A percentile compares a stretch with the other conserved stretches of the same genome.
Conservation (phyloP, 1,140 invertebrate genomes). For the Branchinecta lynchi region DNA sequence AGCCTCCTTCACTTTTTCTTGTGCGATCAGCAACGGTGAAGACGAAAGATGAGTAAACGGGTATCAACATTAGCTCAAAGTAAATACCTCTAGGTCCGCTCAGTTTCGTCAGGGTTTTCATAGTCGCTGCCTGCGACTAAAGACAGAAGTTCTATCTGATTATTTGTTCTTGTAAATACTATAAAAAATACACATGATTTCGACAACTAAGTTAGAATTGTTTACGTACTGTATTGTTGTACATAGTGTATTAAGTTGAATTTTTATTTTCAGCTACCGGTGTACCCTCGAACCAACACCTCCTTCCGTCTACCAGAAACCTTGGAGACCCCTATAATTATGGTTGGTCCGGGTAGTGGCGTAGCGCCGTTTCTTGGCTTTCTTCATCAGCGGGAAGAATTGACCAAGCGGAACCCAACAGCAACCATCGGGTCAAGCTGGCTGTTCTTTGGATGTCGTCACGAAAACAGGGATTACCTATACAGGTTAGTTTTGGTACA, state of each 20-base stretch:
- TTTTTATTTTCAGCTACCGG: conserved; percentile 30
- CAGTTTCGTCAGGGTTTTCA: no score
- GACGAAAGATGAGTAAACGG: no score
- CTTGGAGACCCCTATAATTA: conserved; percentile 43
- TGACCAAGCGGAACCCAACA: conserved; percentile 25
- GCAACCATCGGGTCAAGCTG: conserved; percentile 34
- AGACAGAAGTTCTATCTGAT: no score
- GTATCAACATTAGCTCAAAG: no score
- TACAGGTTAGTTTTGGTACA: conserved; percentile 32
- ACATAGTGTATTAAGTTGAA: not conserved
- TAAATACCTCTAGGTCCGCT: no score
- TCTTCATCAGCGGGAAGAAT: conserved; percentile 37
- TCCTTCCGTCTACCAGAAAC: conserved; percentile 40
- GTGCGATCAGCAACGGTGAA: no score
- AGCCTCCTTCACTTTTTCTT: no score
- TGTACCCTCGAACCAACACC: conserved; percentile 46
- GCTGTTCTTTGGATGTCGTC: conserved; percentile 61
- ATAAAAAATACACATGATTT: no score
- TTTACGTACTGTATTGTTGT: no score
- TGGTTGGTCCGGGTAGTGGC: conserved; percentile 68
- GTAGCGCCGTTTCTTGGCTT: conserved; percentile 57
- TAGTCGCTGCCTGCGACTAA: no score
- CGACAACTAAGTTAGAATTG: no score
- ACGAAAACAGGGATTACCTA: conserved; percentile 45
- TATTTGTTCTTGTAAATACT: no score